Evolutionary conservation across 2,888 invertebrate genomes (phyloP).

Genomic region (Globia sparganii): DNA sequence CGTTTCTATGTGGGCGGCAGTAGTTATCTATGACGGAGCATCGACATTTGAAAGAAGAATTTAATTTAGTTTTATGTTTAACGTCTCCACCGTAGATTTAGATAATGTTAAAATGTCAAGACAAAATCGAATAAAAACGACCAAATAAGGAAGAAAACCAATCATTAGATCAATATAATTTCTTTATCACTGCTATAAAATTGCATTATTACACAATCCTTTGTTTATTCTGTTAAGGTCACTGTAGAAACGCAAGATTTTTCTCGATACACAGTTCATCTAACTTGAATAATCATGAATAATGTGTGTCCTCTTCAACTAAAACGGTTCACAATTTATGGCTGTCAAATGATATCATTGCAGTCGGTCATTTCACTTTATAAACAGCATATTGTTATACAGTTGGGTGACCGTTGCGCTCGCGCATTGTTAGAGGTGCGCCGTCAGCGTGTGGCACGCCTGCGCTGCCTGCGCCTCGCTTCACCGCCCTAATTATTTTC

Average conservation of each 20-base stretch:
- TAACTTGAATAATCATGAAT: constrained; percentile 26
- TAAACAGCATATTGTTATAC: constrained; percentile 65
- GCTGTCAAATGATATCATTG: constrained; percentile 56
- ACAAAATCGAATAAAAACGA: constrained; percentile 41
- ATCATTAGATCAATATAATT: constrained; percentile 42
- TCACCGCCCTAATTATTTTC: constrained; percentile 68
- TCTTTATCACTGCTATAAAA: constrained; percentile 24
- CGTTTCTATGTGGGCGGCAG: constrained; percentile 55
- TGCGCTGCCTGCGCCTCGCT: constrained; percentile 56
- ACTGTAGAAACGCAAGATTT: not conserved
- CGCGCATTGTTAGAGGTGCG: constrained; percentile 63
- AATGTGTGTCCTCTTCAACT: constrained; percentile 22
- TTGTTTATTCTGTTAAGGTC: not conserved
- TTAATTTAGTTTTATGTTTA: constrained; percentile 47
- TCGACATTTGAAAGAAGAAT: constrained; percentile 52
- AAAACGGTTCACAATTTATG: constrained; percentile 48
- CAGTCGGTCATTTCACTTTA: constrained; percentile 55
- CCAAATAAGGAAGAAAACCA: constrained; percentile 43
- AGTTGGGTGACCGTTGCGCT: constrained; percentile 66
- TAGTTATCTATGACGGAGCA: constrained; percentile 56
- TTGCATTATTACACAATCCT: constrained; percentile 18
- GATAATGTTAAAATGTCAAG: constrained; percentile 41
- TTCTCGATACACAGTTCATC: constrained; percentile 25
- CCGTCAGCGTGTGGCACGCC: constrained; percentile 51
- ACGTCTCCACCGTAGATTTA: constrained; percentile 35